Percentiles rank a stretch among this genome's conserved stretches.
Conservation (phyloP, 2,888 invertebrate genomes). For the Brenthis hecate region DNA sequence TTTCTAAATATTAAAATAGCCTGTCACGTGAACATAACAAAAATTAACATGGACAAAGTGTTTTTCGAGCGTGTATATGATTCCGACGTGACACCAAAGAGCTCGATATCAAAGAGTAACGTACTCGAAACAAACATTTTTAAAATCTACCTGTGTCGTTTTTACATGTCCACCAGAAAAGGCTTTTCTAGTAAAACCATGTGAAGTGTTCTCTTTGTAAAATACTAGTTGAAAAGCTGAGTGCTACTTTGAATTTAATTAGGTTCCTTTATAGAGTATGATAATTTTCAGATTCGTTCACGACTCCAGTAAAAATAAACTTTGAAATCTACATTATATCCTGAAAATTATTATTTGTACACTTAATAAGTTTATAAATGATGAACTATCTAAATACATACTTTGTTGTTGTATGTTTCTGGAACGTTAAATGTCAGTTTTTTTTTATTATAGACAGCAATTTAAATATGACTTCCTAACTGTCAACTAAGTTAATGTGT, state of each 20-base stretch:
- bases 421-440: too few relatives aligned
- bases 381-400: too few relatives aligned
- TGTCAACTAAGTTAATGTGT: too few relatives aligned
- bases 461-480: too few relatives aligned
- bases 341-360: too few relatives aligned
- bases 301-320: neutral
- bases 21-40: constrained; percentile 32
- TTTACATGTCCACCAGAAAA: constrained; percentile 55
- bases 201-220: constrained; percentile 43
- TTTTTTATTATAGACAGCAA: too few relatives aligned
- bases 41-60: constrained; percentile 48
- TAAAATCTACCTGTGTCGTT: constrained; percentile 49
- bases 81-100: constrained; percentile 56
- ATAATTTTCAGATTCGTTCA: constrained; percentile 14
- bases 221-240: constrained; percentile 35
- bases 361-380: too few relatives aligned
- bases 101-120: constrained; percentile 62
- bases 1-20: constrained; percentile 18
- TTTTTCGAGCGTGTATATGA: constrained; percentile 55
- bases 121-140: constrained; percentile 52
- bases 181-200: constrained; percentile 46
- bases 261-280: constrained; percentile 23
- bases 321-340: neutral
- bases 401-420: too few relatives aligned
- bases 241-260: constrained; percentile 40